Conservation (phyloP, 2,888 invertebrate genomes). For the Boloria selene region DNA sequence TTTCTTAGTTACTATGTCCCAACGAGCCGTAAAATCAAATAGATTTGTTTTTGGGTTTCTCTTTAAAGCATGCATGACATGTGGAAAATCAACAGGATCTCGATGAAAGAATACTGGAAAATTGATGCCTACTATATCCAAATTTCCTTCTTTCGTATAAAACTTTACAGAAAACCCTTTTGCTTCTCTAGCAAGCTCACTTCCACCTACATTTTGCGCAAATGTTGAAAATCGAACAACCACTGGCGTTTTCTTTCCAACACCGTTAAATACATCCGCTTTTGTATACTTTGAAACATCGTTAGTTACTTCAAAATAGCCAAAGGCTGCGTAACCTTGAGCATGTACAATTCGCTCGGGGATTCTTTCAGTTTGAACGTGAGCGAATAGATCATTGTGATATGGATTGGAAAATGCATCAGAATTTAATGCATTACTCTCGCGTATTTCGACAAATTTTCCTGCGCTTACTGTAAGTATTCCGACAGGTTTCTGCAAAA, state of each 20-base stretch:
- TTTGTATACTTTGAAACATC: conserved; percentile 89
- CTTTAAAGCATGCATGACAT: conserved; percentile 94
- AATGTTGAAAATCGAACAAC: conserved; percentile 90
- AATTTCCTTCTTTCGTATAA: conserved; percentile 93
- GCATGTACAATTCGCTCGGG: conserved; percentile 96
- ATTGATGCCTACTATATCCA: conserved; percentile 93
- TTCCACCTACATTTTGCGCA: conserved; percentile 90
- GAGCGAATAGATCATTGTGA: conserved; percentile 68
- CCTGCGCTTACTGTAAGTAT: conserved; percentile 88
- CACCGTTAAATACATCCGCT: conserved; percentile 86
- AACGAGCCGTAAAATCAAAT: conserved; percentile 91
- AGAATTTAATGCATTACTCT: conserved; percentile 88
- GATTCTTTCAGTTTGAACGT: conserved; percentile 92
- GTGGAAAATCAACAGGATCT: conserved; percentile 91
- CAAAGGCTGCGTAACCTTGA: conserved; percentile 93
- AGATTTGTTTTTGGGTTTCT: conserved; percentile 93
- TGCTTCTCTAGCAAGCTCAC: conserved; percentile 91
- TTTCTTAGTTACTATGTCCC: conserved; percentile 92
- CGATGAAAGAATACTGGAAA: conserved; percentile 93
- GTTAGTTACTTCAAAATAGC: conserved; percentile 91
- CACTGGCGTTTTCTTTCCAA: conserved; percentile 89
- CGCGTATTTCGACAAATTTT: conserved; percentile 86
- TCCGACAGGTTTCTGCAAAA: conserved; percentile 73
- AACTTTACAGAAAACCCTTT: conserved; percentile 95
- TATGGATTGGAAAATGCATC: conserved; percentile 57